Evolutionary conservation across 1,140 invertebrate genomes (phyloP), one percentile per base, ranked within the genome.

Genomic region (Brachionus angularis): DNA sequence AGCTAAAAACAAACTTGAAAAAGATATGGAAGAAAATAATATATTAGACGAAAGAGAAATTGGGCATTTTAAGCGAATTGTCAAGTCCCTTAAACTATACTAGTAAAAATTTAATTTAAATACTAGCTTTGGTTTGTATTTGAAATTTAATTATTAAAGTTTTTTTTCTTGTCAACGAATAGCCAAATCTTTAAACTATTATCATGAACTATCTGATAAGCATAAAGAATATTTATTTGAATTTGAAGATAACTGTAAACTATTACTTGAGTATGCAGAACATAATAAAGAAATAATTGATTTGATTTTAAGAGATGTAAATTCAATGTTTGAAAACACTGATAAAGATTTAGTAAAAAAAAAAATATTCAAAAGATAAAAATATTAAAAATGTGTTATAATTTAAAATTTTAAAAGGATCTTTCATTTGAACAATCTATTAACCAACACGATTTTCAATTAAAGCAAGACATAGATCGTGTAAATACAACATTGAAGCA

Each of bases 401-500:
- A n/a, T n/a, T n/a, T n/a, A n/a, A n/a, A n/a, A n/a, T n/a, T n/a
- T n/a, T n/a, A n/a, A n/a, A n/a, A n/a, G n/a, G n/a, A n/a, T n/a
- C n/a, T n/a, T n/a, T n/a, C n/a, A n/a, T n/a, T n/a, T n/a, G n/a
- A n/a, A n/a, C n/a, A n/a, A n/a, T n/a, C n/a, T n/a, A n/a, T n/a
- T n/a, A n/a, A n/a, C n/a, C n/a, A n/a, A n/a, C n/a, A n/a, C n/a
- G n/a, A 18, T 14, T 23, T 12, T 16, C 53, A 58, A 14, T 58
- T 34, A 12, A 10, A 33, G 1, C 33, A 46, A 25, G 62, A 67
- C 18, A 42, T 72, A 34, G 42, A 72, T 88, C 74, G 34, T 80
- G 77, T 96, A 3, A 89, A 93, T 78, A 89, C 90, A 27, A 91
- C 93, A 3, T 83, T 98, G 72, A 96, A 96, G 79, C 93, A 97